Evolutionary conservation across 2,888 invertebrate species (phyloP).

Genomic region (Protodeltote pygarga): DNA sequence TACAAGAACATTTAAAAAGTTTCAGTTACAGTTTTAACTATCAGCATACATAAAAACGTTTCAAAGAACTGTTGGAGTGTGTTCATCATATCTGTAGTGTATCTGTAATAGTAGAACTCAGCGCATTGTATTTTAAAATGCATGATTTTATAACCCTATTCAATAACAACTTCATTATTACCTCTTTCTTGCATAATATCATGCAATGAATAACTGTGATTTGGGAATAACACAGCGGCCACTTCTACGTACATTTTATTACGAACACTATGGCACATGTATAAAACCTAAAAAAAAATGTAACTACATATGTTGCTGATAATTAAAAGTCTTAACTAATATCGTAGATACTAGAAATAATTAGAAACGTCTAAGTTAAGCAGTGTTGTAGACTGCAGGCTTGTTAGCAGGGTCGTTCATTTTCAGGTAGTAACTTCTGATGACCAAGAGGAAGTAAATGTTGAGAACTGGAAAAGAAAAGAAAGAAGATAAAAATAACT

Average conservation of each 20-base stretch:
- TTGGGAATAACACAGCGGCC: too few species aligned
- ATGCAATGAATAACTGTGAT: too few species aligned
- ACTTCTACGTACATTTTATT: too few species aligned
- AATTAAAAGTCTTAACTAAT: constrained; percentile 11
- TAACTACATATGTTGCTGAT: constrained; percentile 20
- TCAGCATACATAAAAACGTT: constrained; percentile 11
- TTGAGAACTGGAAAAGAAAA: constrained; percentile 43
- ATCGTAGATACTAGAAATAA: constrained; percentile 14
- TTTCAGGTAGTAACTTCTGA: constrained; percentile 49
- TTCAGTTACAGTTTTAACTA: constrained; percentile 20
- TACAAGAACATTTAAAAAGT: constrained; percentile 27
- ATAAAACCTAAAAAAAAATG: not conserved
- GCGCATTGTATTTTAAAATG: too few species aligned
- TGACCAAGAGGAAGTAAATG: constrained; percentile 47
- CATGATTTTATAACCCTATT: too few species aligned
- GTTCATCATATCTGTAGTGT: too few species aligned
- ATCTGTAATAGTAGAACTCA: too few species aligned
- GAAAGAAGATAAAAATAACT: not conserved
- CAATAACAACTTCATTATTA: too few species aligned
- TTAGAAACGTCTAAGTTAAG: constrained; percentile 14
- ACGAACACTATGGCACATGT: too few species aligned
- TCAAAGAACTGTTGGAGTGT: constrained; percentile 1
- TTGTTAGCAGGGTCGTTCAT: constrained; percentile 44
- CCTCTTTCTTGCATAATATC: too few species aligned
- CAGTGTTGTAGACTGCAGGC: constrained; percentile 42